Base-by-base conservation (phyloP, 2,888 invertebrate species). In the Pristionchus fissidentatus region DNA sequence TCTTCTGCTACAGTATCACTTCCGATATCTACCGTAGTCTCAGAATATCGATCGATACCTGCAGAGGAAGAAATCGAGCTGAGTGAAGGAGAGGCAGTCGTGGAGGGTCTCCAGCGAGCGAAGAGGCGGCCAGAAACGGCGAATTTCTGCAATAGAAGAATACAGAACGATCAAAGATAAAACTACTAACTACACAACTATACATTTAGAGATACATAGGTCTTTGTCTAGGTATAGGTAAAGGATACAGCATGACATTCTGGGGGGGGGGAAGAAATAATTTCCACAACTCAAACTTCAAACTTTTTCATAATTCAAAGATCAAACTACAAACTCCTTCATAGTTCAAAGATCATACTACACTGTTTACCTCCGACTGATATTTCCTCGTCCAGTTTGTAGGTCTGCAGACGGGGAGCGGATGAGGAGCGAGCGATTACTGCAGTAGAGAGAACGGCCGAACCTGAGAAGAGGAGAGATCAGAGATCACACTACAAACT, bases 81-180 rank as follows among this genome's bases (percentile, higher is more conserved):
- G 97, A 13, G 95, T 95, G 92, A 97, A 94, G 79, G 97, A 97
- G 88, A 98, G 94, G 77, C 97, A 96, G 94, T 99, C 98, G 94
- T 99, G 98, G 85, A 99, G 94, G 5, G 98, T 99, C 94, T 99
- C 98, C 93, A 99, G 94, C 1, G 98, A 97, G 49, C 98, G 95
- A 90, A 99, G 96, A 1, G 97, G 96, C 41, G 98, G 98, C 87
- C 97, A 97, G 84, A 92, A 92, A 8, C 91, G 96, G 26, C 90
- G 88, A 83, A 92, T 92, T 84, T 92, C 92, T 90, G 86, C 0
- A 19, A 38, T 32, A 38, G 29, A 35, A 10, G 32, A 29, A 73
- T n/a, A 15, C 26, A n/a, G 41, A 57, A 46, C 41, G 41, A 5
- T 41, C 35, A 66, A 19, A 32, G 35, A 38, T 66, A 35, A 66